These are phyloP conservation scores for Urechis unicinctus DNA, from an alignment of 2,888 invertebrate species.

Conservation along the genomic window DNA sequence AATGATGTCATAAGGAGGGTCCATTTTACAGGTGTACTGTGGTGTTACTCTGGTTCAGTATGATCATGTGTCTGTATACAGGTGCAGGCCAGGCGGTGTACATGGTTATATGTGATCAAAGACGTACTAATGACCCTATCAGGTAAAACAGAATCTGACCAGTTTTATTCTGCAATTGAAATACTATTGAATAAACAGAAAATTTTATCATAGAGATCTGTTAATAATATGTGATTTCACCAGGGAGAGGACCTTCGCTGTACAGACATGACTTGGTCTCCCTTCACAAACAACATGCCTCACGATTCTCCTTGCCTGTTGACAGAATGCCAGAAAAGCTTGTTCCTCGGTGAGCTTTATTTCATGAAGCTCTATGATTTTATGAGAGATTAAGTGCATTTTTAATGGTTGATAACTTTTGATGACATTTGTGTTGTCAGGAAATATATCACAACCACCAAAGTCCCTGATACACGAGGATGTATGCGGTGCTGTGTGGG, in stretches of 20 bases:
- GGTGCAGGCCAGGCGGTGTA: slow-evolving; percentile 85
- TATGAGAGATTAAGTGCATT: background rate
- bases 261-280: slow-evolving; percentile 91
- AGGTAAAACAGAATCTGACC: too few species aligned
- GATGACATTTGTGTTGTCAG: slow-evolving; percentile 19
- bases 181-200: too few species aligned
- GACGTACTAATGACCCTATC: slow-evolving; percentile 97
- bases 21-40: background rate
- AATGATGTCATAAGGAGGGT: background rate
- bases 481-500: slow-evolving; percentile 93
- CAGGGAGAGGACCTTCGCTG: slow-evolving; percentile 85
- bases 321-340: slow-evolving; percentile 82
- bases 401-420: background rate
- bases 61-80: slow-evolving; percentile 27
- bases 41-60: too few species aligned
- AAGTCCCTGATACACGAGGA: slow-evolving; percentile 92
- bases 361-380: background rate
- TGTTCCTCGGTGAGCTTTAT: slow-evolving; percentile 65
- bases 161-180: too few species aligned
- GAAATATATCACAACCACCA: slow-evolving; percentile 58
- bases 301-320: slow-evolving; percentile 81
- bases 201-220: too few species aligned
- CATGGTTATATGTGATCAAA: slow-evolving; percentile 98
- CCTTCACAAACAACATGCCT: slow-evolving; percentile 66
- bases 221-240: slow-evolving; percentile 63